phyloP scores from a whole-genome alignment of 2,888 invertebrate genomes.

The Tridacna gigas region DNA sequence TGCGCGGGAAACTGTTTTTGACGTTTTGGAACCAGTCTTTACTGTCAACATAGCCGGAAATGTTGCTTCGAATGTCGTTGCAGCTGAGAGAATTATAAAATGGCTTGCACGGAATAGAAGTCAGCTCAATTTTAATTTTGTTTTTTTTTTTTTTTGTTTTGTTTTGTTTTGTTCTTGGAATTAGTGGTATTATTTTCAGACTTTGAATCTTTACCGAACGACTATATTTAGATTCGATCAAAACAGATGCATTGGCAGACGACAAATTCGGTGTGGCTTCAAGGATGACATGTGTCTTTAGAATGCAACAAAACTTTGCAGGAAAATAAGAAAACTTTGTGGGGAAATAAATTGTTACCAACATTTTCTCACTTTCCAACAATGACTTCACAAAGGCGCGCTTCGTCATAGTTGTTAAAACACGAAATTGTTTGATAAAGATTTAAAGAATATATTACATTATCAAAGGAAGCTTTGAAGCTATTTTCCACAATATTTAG shows the following conservation, averaged over 20 bases:
- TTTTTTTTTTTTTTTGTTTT: neutral
- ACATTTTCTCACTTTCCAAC: too few relatives aligned
- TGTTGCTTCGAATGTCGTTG: neutral
- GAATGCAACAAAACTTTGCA: too few relatives aligned
- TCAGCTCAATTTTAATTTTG: neutral
- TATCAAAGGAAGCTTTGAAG: too few relatives aligned
- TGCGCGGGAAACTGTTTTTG: neutral
- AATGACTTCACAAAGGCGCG: too few relatives aligned
- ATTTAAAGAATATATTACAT: too few relatives aligned
- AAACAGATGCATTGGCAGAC: neutral
- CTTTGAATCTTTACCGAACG: neutral
- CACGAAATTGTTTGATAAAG: too few relatives aligned
- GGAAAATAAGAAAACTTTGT: too few relatives aligned
- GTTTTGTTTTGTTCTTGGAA: neutral
- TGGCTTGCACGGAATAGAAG: slow-evolving; percentile 3
- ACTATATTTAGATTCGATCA: neutral
- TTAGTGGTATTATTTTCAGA: neutral
- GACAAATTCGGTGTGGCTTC: neutral
- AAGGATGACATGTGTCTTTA: too few relatives aligned
- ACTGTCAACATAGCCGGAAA: neutral
- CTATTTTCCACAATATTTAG: too few relatives aligned
- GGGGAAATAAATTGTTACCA: too few relatives aligned
- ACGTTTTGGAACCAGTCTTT: neutral
- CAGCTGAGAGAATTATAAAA: slow-evolving; percentile 3
- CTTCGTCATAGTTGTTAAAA: too few relatives aligned